Base-by-base conservation (phyloP, 2,888 invertebrate genomes). In the Taenaris catops region DNA sequence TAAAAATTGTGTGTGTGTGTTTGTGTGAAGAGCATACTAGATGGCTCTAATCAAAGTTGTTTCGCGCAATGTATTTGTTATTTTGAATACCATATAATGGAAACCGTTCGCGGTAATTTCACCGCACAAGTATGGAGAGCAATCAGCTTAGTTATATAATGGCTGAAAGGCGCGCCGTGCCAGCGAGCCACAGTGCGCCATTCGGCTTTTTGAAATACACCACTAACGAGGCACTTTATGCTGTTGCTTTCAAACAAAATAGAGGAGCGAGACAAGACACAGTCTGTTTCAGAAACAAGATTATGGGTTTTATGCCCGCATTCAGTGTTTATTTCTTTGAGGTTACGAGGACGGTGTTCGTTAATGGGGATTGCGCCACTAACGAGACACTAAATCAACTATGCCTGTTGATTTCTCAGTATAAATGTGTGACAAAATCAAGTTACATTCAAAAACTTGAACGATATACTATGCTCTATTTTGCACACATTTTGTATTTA, bases 161-260 rank as follows among this genome's bases (percentile, higher is more conserved):
- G 51, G 57, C 46, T 63, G 61, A 69, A 68, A 66, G 59, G 62
- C 55, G 28, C 28, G 21, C 54, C 46, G 38, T 44, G 36, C 36
- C 41, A 27, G 29, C 36, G 35, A 50, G 44, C 40, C 40, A 39
- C 44, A 41, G 29, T 48, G 40, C 41, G 43, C 51, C 49, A 56
- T 64, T 59, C 52, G 58, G 62, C 64, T 68, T 69, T 71, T 68
- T 66, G 63, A 69, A 71, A 56, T 69, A 67, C 68, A 67, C 54
- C 53, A 50, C 73, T 76, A 76, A 76, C 70, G 76, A 78, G 71
- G 61, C 61, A 69, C 69, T 72, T 61, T 57, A 57, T 51, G 55
- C 52, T 46, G 37, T 44, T 47, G 40, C 51, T 48, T 59, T 55
- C 41, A 42, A 44, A 45, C 46, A 23, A 38, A 44, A 45, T 45